Base-by-base conservation (phyloP, 2,888 invertebrate genomes). In the Sialis lutaria region DNA sequence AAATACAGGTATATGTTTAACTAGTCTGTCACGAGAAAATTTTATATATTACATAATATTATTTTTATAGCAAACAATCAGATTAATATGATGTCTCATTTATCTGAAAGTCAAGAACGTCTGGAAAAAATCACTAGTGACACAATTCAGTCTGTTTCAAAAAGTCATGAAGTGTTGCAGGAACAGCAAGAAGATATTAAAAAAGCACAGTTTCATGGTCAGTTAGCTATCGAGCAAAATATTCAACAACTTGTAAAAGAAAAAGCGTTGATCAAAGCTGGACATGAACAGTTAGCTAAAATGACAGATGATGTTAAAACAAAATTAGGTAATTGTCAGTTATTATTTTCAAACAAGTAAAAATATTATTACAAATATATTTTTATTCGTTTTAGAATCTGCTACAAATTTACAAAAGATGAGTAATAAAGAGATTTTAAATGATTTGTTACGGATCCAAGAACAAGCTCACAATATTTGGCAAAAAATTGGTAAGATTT, bases 221-320 rank as follows among this genome's bases (percentile, higher is more conserved):
- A 75, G 51, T 58, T 67, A 42, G 60, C 69, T 10, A 64, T 77
- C 6, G 65, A 70, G 40, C 61, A 64, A 44, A 79, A 77, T 60
- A 65, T 78, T 46, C 64, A 65, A 47, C 66, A 73, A 47, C 59
- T 79, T 44, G 63, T 63, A n/a, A 64, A 69, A 47, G 78, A 79
- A 57, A 77, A 75, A 56, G 67, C 69, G 35, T 58, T 77, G 45
- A 77, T 79, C 50, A 64, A 69, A 33, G 62, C 72, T 30, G 75
- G 76, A 3, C 75, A 78, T 54, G 58, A 63, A 48, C 68, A 74
- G 51, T 60, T 78, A 22, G 63, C 70, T 7, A 53, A 63, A 12
- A 68, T 77, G 65, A 71, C 75, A 1, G 65, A 67, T 51, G 67
- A 68, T 48, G 68, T 79, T 39, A 71, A 67, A 55, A 54, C 57